phyloP scores from a whole-genome alignment of 2,888 invertebrate species.

The Spisula solida region DNA sequence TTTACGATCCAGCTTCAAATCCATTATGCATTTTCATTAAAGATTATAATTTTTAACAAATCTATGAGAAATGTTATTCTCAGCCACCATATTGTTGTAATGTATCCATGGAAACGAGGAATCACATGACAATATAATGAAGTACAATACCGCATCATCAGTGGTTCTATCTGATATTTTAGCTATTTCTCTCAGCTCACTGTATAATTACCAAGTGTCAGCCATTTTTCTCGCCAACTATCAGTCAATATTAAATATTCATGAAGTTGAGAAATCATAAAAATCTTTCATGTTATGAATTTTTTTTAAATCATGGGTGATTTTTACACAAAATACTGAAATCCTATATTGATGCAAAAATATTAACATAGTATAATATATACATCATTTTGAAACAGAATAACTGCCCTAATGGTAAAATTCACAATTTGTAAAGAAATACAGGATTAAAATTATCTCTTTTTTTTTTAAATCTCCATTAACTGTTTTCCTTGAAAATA shows the following conservation, averaged over 20 bases:
- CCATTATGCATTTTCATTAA: conserved; percentile 10
- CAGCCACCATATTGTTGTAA: conserved; percentile 70
- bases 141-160: conserved; percentile 45
- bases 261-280: conserved; percentile 3
- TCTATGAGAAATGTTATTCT: background rate
- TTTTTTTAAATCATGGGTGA: background rate
- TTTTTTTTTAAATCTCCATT: no score
- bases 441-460: no score
- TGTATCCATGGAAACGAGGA: conserved; percentile 68
- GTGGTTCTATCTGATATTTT: background rate
- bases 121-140: conserved; percentile 60
- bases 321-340: background rate
- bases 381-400: no score
- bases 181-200: background rate
- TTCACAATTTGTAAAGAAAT: no score
- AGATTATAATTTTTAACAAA: background rate
- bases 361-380: no score
- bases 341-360: background rate
- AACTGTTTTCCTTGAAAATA: no score
- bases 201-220: background rate
- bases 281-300: background rate
- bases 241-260: conserved; percentile 15
- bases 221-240: background rate
- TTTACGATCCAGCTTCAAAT: background rate
- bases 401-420: no score